phyloP scores from a whole-genome alignment of 1,140 invertebrate species.

The Euwallacea similis region DNA sequence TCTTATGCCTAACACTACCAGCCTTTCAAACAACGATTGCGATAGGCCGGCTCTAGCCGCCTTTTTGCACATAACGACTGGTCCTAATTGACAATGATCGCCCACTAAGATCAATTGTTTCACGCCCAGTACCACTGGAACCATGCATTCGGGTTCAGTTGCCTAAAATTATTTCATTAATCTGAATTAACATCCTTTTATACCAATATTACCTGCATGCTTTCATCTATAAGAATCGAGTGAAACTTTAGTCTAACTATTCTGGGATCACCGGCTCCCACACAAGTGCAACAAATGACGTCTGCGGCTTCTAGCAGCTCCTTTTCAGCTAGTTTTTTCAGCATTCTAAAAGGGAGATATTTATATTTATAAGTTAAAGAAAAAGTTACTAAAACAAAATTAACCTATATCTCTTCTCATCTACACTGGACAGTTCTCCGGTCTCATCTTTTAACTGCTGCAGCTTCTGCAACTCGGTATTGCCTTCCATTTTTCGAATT shows the following conservation, averaged over 20 bases:
- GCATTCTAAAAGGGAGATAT: constrained; percentile 58
- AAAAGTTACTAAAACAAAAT: neutral
- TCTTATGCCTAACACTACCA: constrained; percentile 94
- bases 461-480: constrained; percentile 90
- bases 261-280: constrained; percentile 95
- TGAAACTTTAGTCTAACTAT: constrained; percentile 91
- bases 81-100: constrained; percentile 98
- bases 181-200: neutral
- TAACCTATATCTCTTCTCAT: constrained; percentile 85
- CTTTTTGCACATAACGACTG: constrained; percentile 99
- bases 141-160: constrained; percentile 86
- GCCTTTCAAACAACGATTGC: constrained; percentile 95
- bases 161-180: constrained; percentile 56
- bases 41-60: constrained; percentile 95
- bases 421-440: constrained; percentile 88
- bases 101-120: constrained; percentile 95
- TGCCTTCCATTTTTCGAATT: constrained; percentile 89
- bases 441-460: constrained; percentile 98
- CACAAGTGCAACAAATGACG: constrained; percentile 99
- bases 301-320: constrained; percentile 94
- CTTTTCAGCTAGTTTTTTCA: constrained; percentile 91
- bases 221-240: constrained; percentile 98
- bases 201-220: constrained; percentile 66
- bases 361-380: neutral
- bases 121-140: constrained; percentile 94